Percentiles rank a stretch among this genome's conserved stretches.
Conservation (phyloP, 2,888 invertebrate genomes). For the Saturnia japonica region DNA sequence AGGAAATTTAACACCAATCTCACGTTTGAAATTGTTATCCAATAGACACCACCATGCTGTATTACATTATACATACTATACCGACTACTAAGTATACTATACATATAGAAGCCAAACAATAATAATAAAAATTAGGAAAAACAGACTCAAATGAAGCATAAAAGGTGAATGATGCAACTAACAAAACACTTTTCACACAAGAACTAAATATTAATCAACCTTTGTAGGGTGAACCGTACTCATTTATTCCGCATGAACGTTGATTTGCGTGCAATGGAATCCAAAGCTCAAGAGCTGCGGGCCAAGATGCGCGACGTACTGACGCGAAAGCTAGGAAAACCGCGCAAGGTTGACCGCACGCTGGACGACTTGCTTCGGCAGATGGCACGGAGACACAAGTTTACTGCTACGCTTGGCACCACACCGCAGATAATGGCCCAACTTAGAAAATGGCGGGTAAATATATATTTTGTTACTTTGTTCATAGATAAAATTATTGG, state of each 20-base stretch:
- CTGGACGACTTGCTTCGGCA: slow-evolving; percentile 68
- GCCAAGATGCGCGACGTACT: slow-evolving; percentile 72
- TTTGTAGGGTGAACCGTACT: slow-evolving; percentile 82
- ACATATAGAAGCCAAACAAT: too few relatives aligned
- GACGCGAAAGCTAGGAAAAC: slow-evolving; percentile 67
- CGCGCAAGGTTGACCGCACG: slow-evolving; percentile 65
- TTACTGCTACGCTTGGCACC: slow-evolving; percentile 50
- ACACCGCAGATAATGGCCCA: slow-evolving; percentile 58
- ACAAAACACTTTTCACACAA: not conserved
- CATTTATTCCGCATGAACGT: slow-evolving; percentile 87
- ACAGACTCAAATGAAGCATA: too few relatives aligned
- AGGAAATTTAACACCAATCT: too few relatives aligned
- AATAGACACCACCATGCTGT: too few relatives aligned
- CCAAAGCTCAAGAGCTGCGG: slow-evolving; percentile 80
- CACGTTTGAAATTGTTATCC: too few relatives aligned
- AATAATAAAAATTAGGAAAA: too few relatives aligned
- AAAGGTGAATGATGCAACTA: not conserved
- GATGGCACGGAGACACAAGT: slow-evolving; percentile 72
- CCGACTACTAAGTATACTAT: too few relatives aligned
- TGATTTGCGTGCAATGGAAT: slow-evolving; percentile 86
- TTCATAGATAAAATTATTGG: too few relatives aligned
- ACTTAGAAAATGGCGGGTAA: slow-evolving; percentile 64
- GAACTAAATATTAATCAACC: not conserved
- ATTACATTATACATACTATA: too few relatives aligned
- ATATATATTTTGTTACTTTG: not conserved